phyloP scores from a whole-genome alignment of 2,113 vertebrate genomes.

The Aegithalos caudatus region DNA sequence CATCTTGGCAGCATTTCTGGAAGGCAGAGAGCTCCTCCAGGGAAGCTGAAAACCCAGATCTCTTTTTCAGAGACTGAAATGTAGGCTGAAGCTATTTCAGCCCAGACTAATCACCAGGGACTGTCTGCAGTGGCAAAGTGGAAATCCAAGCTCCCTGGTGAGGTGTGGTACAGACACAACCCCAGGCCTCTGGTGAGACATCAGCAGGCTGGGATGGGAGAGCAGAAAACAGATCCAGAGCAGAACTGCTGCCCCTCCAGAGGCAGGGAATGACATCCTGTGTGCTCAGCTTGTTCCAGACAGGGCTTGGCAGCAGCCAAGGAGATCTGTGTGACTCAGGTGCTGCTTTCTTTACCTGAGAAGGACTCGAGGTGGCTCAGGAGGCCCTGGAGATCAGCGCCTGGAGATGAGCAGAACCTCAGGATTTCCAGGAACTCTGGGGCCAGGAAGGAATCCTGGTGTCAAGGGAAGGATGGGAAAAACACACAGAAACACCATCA shows the following conservation, averaged over 20 bases:
- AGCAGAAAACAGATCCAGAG: background rate
- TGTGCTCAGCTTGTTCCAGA: background rate
- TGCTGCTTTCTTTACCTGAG: slow-evolving; percentile 73
- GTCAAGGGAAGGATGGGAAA: background rate
- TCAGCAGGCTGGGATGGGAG: background rate
- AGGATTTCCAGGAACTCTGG: slow-evolving; percentile 79
- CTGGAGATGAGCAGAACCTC: slow-evolving; percentile 65
- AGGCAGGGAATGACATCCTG: background rate
- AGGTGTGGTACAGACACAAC: background rate
- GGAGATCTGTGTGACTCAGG: background rate
- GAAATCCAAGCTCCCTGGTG: background rate
- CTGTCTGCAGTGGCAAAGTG: background rate
- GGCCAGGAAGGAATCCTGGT: slow-evolving; percentile 82
- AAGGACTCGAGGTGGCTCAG: slow-evolving; percentile 70
- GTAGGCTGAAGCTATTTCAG: background rate
- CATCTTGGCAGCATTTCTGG: background rate
- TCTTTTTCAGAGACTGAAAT: background rate
- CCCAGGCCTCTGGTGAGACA: background rate
- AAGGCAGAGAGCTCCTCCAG: background rate
- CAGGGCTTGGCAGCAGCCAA: background rate
- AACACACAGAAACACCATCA: background rate
- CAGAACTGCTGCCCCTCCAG: background rate
- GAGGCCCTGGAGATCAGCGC: slow-evolving; percentile 73
- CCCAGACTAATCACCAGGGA: background rate
- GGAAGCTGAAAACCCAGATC: background rate